A percentile compares a stretch with the other conserved stretches of the same genome.
Conservation (phyloP, 1,140 invertebrate genomes). For the Nephotettix cincticeps region DNA sequence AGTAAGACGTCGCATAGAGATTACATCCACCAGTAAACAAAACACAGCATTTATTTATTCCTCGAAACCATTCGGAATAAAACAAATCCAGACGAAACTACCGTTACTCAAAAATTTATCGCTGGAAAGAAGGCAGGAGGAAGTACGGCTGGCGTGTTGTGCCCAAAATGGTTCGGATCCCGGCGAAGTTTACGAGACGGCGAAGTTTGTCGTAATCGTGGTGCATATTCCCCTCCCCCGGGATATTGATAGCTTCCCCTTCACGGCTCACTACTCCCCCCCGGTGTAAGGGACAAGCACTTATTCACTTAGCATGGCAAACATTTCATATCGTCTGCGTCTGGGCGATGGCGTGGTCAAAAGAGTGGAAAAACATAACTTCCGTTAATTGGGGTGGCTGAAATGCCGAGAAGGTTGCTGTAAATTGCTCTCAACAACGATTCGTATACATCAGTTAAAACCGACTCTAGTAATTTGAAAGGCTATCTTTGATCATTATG, state of each 20-base stretch:
- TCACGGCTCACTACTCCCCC: constrained; percentile 13
- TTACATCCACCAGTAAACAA: too few species aligned
- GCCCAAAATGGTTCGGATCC: constrained; percentile 7
- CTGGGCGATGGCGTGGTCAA: too few species aligned
- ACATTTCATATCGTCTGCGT: too few species aligned
- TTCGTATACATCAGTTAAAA: too few species aligned
- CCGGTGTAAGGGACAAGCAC: not conserved
- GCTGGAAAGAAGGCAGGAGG: constrained; percentile 7
- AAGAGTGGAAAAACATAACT: too few species aligned
- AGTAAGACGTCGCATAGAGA: too few species aligned
- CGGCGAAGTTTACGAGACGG: constrained; percentile 1
- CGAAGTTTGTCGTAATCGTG: constrained; percentile 6
- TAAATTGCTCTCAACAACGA: too few species aligned
- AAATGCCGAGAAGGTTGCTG: too few species aligned
- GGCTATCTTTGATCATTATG: too few species aligned
- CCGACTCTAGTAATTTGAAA: too few species aligned
- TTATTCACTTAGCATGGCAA: constrained; percentile 9
- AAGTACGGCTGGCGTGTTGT: constrained; percentile 15
- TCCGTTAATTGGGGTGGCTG: too few species aligned
- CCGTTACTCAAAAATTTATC: constrained; percentile 8
- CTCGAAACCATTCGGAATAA: constrained; percentile 5
- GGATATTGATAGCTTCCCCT: constrained; percentile 27
- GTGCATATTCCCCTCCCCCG: constrained; percentile 19
- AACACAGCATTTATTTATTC: too few species aligned
- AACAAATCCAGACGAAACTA: constrained; percentile 6